Evolutionary conservation across 2,113 vertebrate species (phyloP).

Genomic region (Octodon degus): DNA sequence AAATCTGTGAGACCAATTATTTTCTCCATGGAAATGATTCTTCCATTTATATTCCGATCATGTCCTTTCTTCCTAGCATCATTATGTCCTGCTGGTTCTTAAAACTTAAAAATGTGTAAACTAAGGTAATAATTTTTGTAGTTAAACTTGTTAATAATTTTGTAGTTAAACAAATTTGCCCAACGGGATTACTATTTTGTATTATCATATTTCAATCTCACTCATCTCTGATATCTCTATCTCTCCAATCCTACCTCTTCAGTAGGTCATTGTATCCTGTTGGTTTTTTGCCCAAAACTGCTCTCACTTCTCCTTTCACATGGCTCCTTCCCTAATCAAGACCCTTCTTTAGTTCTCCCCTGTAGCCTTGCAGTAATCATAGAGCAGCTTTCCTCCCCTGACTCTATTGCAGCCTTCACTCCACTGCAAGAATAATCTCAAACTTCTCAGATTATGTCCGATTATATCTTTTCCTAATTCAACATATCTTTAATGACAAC

Average conservation of each 20-base stretch:
- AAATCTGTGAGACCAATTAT: constrained; percentile 31
- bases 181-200: not conserved
- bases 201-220: not conserved
- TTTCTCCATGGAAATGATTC: constrained; percentile 33
- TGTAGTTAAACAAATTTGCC: constrained; percentile 43
- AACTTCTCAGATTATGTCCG: constrained; percentile 36
- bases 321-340: constrained; percentile 51
- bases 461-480: constrained; percentile 59
- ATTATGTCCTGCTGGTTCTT: constrained; percentile 41
- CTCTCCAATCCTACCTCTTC: not conserved
- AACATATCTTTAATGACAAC: constrained; percentile 34
- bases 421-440: constrained; percentile 16
- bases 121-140: constrained; percentile 36
- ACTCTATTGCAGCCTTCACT: constrained; percentile 8
- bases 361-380: constrained; percentile 21
- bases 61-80: constrained; percentile 18
- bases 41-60: constrained; percentile 40
- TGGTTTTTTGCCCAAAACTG: constrained; percentile 51
- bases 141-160: constrained; percentile 46
- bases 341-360: constrained; percentile 49
- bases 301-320: constrained; percentile 7
- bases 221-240: not conserved
- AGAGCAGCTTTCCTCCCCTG: not conserved
- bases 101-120: constrained; percentile 46
- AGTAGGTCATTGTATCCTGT: constrained; percentile 16